phyloP scores from a whole-genome alignment of 2,888 invertebrate genomes.

The Caradrina clavipalpis region DNA sequence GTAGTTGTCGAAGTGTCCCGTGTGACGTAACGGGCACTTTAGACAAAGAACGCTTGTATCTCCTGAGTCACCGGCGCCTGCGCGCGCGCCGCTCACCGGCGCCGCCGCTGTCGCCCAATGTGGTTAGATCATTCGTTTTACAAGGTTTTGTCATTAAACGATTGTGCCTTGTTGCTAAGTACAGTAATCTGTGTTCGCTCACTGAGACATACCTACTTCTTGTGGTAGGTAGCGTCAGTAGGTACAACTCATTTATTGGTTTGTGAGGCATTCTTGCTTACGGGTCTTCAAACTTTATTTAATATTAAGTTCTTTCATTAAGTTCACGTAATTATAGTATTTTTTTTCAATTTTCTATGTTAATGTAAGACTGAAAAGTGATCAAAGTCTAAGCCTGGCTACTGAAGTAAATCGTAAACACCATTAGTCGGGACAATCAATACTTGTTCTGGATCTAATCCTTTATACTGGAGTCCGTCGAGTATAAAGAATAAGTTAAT shows the following conservation, averaged over 20 bases:
- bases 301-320: background rate
- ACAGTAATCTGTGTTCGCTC: conserved; percentile 9
- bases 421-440: conserved; percentile 5
- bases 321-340: no score
- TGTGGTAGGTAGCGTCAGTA: background rate
- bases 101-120: conserved; percentile 32
- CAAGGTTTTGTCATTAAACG: conserved; percentile 56
- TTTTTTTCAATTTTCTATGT: no score
- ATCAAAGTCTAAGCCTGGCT: background rate
- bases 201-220: background rate
- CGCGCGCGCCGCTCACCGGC: conserved; percentile 46
- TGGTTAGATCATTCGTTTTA: conserved; percentile 62
- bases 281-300: background rate
- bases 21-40: conserved; percentile 33
- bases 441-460: background rate
- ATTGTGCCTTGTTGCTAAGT: conserved; percentile 34
- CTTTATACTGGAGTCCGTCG: no score
- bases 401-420: background rate
- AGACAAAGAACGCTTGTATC: conserved; percentile 59
- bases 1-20: conserved; percentile 1
- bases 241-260: background rate
- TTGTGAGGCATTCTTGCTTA: background rate
- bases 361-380: background rate
- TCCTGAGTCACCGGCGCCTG: conserved; percentile 64
- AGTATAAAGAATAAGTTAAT: no score